Evolutionary conservation across 2,888 invertebrate species (phyloP).

Genomic region (Petrophora chlorosata): DNA sequence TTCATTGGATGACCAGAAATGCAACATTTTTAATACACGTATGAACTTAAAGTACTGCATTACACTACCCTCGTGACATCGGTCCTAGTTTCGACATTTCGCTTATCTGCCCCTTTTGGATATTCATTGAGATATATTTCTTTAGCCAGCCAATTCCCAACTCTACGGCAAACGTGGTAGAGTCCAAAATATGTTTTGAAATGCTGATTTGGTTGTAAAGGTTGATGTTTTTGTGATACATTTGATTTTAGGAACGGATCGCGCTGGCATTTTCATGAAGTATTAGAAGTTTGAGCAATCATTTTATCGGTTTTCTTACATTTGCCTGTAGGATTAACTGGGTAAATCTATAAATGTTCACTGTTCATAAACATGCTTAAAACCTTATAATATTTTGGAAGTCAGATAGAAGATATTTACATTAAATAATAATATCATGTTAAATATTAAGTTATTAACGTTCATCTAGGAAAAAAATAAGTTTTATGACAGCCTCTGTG

Average conservation of each 20-base stretch:
- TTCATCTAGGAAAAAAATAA: no score
- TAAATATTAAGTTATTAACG: no score
- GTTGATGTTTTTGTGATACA: conserved; percentile 14
- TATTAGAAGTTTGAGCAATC: neutral
- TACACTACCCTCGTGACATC: neutral
- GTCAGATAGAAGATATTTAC: neutral
- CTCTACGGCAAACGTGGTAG: neutral
- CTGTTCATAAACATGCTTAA: no score
- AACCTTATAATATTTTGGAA: neutral
- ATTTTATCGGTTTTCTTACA: no score
- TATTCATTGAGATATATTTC: conserved; percentile 34
- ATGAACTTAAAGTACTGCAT: conserved; percentile 9
- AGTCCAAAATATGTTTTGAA: neutral
- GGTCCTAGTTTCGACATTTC: conserved; percentile 26
- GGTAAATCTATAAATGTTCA: no score
- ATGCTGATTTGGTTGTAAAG: neutral
- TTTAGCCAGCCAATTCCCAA: neutral
- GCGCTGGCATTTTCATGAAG: neutral
- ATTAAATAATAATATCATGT: neutral
- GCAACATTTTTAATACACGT: no score
- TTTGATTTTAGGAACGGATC: conserved; percentile 8
- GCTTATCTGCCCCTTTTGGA: conserved; percentile 38
- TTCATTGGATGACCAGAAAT: no score
- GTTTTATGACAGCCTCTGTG: no score
- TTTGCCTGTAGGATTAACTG: no score